phyloP scores from a whole-genome alignment of 2,113 vertebrate genomes.

The Meriones unguiculatus region DNA sequence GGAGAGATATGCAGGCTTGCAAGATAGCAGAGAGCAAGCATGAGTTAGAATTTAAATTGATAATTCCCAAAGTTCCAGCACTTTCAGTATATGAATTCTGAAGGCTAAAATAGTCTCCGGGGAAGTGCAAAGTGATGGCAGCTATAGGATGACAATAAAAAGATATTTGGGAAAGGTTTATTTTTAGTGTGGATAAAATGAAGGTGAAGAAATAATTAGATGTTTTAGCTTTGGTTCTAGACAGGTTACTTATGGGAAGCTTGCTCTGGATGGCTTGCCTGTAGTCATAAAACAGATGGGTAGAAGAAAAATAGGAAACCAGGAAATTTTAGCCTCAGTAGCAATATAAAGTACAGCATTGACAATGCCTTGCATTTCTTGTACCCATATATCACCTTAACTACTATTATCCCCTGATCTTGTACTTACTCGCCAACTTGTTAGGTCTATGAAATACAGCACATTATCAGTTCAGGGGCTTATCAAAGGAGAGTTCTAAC shows the following conservation, averaged over 20 bases:
- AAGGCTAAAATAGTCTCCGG: constrained; percentile 46
- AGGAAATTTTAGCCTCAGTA: neutral
- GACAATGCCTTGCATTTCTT: neutral
- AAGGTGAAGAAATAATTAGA: constrained; percentile 66
- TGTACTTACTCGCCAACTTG: neutral
- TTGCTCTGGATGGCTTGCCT: neutral
- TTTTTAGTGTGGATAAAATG: constrained; percentile 63
- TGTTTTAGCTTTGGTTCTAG: constrained; percentile 27
- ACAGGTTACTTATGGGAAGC: neutral
- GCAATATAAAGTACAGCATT: neutral
- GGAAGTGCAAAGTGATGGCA: constrained; percentile 62
- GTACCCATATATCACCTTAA: neutral
- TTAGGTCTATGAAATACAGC: neutral
- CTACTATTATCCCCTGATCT: neutral
- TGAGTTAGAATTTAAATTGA: constrained; percentile 67
- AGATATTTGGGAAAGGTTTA: constrained; percentile 63
- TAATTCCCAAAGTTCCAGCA: constrained; percentile 55
- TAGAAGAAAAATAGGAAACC: constrained; percentile 25
- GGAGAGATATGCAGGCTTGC: constrained; percentile 59
- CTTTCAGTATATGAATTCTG: constrained; percentile 41
- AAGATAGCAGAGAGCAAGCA: constrained; percentile 33
- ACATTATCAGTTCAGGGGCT: neutral
- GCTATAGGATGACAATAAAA: constrained; percentile 53
- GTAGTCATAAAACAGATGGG: neutral
- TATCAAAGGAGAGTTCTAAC: neutral